phyloP scores from a whole-genome alignment of 2,113 vertebrate genomes.

The Psettodes erumei region DNA sequence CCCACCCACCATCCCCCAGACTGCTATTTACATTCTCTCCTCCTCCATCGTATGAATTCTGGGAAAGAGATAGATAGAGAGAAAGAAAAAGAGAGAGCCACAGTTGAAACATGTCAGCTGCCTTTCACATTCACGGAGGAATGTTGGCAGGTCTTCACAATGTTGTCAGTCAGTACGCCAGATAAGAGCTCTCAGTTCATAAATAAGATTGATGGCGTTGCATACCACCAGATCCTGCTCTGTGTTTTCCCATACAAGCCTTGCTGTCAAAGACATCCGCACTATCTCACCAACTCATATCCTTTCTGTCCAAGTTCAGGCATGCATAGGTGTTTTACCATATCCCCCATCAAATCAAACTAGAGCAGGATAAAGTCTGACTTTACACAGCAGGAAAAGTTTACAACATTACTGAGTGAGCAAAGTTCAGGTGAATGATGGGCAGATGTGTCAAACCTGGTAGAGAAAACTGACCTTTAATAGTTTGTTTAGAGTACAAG shows the following conservation, averaged over 20 bases:
- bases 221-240: constrained; percentile 73
- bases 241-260: constrained; percentile 71
- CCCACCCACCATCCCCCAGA: too few species aligned
- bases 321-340: constrained; percentile 57
- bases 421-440: not conserved
- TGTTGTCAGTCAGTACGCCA: constrained; percentile 68
- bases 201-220: constrained; percentile 77
- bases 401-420: too few species aligned
- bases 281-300: constrained; percentile 67
- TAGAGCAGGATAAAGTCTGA: constrained; percentile 2
- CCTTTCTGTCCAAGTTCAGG: constrained; percentile 63
- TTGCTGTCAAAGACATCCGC: constrained; percentile 57
- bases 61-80: constrained; percentile 53
- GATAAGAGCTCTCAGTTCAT: constrained; percentile 75
- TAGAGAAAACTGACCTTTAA: not conserved
- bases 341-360: constrained; percentile 32
- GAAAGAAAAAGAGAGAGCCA: constrained; percentile 34
- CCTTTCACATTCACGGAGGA: constrained; percentile 75
- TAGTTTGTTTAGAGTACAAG: not conserved
- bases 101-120: constrained; percentile 76
- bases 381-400: too few species aligned
- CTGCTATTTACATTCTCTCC: constrained; percentile 49
- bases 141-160: constrained; percentile 76
- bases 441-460: not conserved
- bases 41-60: constrained; percentile 65